These are phyloP conservation scores for Tillus elongatus DNA, from an alignment of 2,888 invertebrate genomes.

Conservation along the genomic window DNA sequence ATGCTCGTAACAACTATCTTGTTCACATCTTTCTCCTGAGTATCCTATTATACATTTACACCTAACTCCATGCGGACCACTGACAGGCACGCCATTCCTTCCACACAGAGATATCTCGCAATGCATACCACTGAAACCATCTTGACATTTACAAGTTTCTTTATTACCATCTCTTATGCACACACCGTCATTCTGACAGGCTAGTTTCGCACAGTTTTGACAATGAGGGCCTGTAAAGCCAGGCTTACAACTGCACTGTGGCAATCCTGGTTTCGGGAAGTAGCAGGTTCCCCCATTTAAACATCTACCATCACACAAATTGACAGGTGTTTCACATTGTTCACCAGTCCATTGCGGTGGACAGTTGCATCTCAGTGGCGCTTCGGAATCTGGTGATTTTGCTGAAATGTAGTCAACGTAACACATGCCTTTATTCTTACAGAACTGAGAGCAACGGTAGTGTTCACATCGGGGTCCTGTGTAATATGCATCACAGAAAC, in stretches of 20 bases:
- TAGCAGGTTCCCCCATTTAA: slow-evolving; percentile 54
- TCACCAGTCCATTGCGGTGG: slow-evolving; percentile 56
- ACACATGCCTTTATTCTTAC: slow-evolving; percentile 54
- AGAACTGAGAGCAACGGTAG: slow-evolving; percentile 60
- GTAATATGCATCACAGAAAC: slow-evolving; percentile 56
- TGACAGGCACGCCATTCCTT: slow-evolving; percentile 29
- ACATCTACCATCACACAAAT: slow-evolving; percentile 49
- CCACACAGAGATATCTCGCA: slow-evolving; percentile 43
- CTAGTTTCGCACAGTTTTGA: slow-evolving; percentile 48
- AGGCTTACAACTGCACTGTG: slow-evolving; percentile 45
- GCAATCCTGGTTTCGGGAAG: slow-evolving; percentile 29
- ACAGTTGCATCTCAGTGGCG: slow-evolving; percentile 48
- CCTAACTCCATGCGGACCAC: slow-evolving; percentile 21
- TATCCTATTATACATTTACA: slow-evolving; percentile 47
- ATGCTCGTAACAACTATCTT: slow-evolving; percentile 47
- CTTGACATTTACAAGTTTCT: slow-evolving; percentile 43
- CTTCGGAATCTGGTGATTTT: slow-evolving; percentile 25
- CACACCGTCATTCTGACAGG: slow-evolving; percentile 54
- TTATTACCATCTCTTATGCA: slow-evolving; percentile 43
- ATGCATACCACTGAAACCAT: slow-evolving; percentile 45
- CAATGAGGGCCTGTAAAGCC: slow-evolving; percentile 49
- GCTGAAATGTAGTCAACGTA: slow-evolving; percentile 36
- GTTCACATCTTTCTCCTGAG: slow-evolving; percentile 52
- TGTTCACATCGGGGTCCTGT: slow-evolving; percentile 59
- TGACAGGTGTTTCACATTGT: slow-evolving; percentile 52